Evolutionary conservation across 2,888 invertebrate genomes (phyloP).

Genomic region (Lepetodrilus schrolli): DNA sequence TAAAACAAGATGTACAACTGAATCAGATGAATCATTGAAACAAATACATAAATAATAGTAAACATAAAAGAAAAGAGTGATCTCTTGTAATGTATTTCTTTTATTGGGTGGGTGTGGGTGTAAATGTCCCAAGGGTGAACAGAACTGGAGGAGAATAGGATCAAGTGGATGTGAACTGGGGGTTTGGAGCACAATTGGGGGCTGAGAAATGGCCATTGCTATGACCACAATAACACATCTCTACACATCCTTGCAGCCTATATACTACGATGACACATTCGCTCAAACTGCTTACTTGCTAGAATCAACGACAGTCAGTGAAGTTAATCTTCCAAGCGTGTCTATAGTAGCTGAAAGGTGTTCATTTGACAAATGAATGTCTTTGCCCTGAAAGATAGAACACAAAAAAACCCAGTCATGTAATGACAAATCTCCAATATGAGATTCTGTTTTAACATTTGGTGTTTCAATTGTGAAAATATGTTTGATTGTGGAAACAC

Average conservation of each 20-base stretch:
- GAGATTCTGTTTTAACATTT: neutral
- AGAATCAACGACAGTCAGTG: constrained; percentile 35
- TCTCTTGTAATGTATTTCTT: no score
- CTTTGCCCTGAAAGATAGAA: constrained; percentile 31
- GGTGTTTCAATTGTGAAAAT: neutral
- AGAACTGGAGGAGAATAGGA: no score
- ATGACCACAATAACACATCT: neutral
- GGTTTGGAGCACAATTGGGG: no score
- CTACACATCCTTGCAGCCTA: neutral
- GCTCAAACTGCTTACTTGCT: neutral
- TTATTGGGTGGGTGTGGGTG: no score
- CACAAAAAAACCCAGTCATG: neutral
- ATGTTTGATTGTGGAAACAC: neutral
- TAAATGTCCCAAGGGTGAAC: no score
- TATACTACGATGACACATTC: neutral
- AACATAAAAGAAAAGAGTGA: no score
- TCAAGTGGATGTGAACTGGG: no score
- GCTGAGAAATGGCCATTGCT: neutral
- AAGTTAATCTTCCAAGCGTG: constrained; percentile 51
- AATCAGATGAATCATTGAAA: no score
- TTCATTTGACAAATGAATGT: constrained; percentile 52
- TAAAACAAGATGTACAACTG: no score
- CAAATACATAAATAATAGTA: no score
- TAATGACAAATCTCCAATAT: neutral
- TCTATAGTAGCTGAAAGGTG: constrained; percentile 55